Conservation (phyloP, 2,888 invertebrate genomes). For the Chydorus sphaericus region DNA sequence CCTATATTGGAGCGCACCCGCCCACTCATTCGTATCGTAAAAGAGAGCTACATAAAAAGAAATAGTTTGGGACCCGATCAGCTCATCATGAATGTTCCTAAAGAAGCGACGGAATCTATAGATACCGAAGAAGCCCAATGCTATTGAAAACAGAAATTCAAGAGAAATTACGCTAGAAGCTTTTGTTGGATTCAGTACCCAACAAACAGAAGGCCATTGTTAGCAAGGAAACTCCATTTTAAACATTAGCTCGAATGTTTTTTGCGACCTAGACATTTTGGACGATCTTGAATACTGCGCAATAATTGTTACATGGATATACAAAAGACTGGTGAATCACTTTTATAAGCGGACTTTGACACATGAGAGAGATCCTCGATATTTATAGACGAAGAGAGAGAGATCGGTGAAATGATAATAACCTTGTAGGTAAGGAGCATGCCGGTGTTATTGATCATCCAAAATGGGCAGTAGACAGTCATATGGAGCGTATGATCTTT, state of each 20-base stretch:
- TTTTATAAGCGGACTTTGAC: background rate
- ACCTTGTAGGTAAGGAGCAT: constrained; percentile 69
- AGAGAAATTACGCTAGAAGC: background rate
- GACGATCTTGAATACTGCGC: constrained; percentile 1
- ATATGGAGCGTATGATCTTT: constrained; percentile 55
- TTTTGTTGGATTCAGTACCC: background rate
- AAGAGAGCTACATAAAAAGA: too few relatives aligned
- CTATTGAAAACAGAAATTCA: constrained; percentile 15
- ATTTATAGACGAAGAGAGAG: background rate
- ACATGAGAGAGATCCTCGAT: background rate
- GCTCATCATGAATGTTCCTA: constrained; percentile 13
- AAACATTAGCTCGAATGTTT: constrained; percentile 7
- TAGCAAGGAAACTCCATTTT: background rate
- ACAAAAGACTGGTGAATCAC: too few relatives aligned
- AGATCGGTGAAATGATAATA: too few relatives aligned
- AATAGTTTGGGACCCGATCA: background rate
- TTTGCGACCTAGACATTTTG: background rate
- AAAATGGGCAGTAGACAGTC: constrained; percentile 86
- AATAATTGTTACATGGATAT: background rate
- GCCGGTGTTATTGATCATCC: constrained; percentile 97
- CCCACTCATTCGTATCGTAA: too few relatives aligned
- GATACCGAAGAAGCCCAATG: constrained; percentile 19
- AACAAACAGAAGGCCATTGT: background rate
- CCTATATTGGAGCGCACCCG: too few relatives aligned
- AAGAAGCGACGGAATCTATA: constrained; percentile 11